Evolutionary conservation across 2,113 vertebrate species (phyloP).

Genomic region (Oceanites oceanicus): DNA sequence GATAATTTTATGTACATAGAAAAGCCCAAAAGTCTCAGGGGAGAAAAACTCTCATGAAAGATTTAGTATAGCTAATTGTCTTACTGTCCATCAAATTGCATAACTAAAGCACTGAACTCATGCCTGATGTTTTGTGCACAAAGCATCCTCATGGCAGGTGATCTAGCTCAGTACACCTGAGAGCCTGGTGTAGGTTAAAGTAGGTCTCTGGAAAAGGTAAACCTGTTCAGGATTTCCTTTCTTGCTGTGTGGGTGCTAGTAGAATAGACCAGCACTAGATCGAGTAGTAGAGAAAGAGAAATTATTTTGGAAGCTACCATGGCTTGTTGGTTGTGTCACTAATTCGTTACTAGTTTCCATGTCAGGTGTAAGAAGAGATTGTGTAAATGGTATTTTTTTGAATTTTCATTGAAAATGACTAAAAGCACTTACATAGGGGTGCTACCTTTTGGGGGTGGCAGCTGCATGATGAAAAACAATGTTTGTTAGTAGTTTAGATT

Average conservation of each 20-base stretch:
- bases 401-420: background rate
- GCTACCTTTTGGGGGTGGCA: background rate
- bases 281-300: background rate
- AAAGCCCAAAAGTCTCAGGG: background rate
- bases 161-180: background rate
- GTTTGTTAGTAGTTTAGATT: background rate
- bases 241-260: background rate
- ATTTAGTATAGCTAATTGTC: background rate
- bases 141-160: background rate
- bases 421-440: background rate
- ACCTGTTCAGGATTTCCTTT: background rate
- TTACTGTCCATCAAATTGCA: background rate
- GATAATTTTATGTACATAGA: background rate
- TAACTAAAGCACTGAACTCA: background rate
- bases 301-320: background rate
- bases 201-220: background rate
- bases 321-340: background rate
- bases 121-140: background rate
- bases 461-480: background rate
- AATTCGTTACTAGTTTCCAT: background rate
- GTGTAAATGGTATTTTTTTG: background rate
- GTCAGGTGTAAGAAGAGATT: background rate
- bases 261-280: background rate
- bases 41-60: background rate
- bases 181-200: background rate